Conservation (phyloP, 2,797 vertebrate genomes). For the Eulemur coronatus region DNA sequence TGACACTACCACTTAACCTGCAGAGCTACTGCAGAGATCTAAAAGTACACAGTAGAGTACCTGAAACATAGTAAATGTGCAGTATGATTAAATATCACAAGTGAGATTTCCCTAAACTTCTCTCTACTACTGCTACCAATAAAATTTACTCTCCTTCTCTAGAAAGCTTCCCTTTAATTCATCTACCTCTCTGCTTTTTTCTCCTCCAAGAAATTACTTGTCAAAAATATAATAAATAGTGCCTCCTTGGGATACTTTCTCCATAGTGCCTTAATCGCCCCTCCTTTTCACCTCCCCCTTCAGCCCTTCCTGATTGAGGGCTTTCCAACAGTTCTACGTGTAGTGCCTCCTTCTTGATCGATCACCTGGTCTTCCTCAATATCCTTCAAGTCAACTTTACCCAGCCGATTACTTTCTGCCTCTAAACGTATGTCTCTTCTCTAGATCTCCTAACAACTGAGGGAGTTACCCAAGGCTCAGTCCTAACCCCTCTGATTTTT, state of each 20-base stretch:
- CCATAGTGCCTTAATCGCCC: background rate
- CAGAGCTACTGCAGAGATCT: background rate
- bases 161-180: background rate
- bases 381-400: background rate
- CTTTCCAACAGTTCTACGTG: background rate
- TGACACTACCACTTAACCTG: background rate
- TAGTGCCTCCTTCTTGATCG: background rate
- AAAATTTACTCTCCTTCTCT: conserved; percentile 6
- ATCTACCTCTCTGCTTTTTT: background rate
- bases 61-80: background rate
- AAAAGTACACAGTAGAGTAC: background rate
- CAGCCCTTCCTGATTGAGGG: background rate
- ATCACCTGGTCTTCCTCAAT: background rate
- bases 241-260: background rate
- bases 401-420: background rate
- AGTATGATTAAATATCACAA: background rate
- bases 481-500: background rate
- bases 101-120: background rate
- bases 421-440: background rate
- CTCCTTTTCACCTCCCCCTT: background rate
- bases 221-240: background rate
- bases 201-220: background rate
- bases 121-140: background rate
- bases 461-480: background rate
- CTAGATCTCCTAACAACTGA: background rate